These are phyloP conservation scores for Eudemis profundana DNA, from an alignment of 2,888 invertebrate genomes.

Conservation along the genomic window DNA sequence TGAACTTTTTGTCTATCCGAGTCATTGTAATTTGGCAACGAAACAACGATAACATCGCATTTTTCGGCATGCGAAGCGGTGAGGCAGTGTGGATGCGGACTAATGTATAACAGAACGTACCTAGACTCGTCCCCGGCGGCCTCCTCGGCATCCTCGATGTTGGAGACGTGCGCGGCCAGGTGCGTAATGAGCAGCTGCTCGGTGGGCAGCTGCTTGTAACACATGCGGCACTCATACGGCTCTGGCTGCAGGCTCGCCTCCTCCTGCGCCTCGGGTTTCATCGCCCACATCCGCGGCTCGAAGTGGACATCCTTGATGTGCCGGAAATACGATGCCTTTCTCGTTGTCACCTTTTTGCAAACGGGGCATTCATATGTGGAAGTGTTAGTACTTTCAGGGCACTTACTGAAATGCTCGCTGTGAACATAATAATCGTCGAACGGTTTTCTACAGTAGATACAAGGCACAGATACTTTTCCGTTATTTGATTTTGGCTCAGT, in stretches of 20 bases:
- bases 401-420: slow-evolving; percentile 65
- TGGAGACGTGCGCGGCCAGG: slow-evolving; percentile 74
- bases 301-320: slow-evolving; percentile 72
- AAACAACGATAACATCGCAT: background rate
- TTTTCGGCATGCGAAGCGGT: too few relatives aligned
- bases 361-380: slow-evolving; percentile 63
- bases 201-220: slow-evolving; percentile 65
- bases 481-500: slow-evolving; percentile 42
- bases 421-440: slow-evolving; percentile 70
- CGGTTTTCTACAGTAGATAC: slow-evolving; percentile 65
- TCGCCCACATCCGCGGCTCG: slow-evolving; percentile 51
- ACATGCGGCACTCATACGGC: slow-evolving; percentile 71
- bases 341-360: slow-evolving; percentile 62
- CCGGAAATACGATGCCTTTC: slow-evolving; percentile 61
- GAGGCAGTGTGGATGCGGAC: too few relatives aligned
- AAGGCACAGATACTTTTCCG: slow-evolving; percentile 62
- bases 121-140: slow-evolving; percentile 63
- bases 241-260: slow-evolving; percentile 32
- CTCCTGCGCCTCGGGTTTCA: slow-evolving; percentile 44
- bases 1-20: too few relatives aligned
- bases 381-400: slow-evolving; percentile 60
- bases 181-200: slow-evolving; percentile 74
- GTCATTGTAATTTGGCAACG: too few relatives aligned
- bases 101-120: slow-evolving; percentile 51
- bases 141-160: slow-evolving; percentile 62